phyloP scores from a whole-genome alignment of 2,113 vertebrate species.

The Nothocercus julius region DNA sequence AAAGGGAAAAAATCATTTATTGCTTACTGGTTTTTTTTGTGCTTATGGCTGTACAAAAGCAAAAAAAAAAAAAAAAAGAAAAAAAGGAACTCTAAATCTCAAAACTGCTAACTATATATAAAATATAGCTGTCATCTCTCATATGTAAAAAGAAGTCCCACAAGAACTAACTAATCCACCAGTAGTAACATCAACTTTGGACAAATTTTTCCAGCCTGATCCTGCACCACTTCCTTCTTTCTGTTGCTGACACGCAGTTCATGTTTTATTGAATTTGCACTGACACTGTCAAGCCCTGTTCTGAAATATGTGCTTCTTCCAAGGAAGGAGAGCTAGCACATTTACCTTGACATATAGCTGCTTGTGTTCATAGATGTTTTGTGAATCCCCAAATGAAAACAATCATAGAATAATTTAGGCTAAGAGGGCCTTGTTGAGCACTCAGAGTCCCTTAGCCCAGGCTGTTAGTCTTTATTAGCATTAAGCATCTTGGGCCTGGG shows the following conservation, averaged over 20 bases:
- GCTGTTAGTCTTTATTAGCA: not conserved
- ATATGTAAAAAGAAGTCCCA: not conserved
- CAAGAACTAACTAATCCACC: not conserved
- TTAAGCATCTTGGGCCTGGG: not conserved
- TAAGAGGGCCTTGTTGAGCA: not conserved
- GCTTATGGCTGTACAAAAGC: not conserved
- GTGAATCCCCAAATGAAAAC: not conserved
- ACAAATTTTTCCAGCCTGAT: not conserved
- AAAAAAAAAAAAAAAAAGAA: not conserved
- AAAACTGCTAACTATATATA: not conserved
- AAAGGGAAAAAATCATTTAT: not conserved
- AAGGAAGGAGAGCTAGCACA: not conserved
- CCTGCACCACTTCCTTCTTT: not conserved
- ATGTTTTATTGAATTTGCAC: not conserved
- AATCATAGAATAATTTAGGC: not conserved
- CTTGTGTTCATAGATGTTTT: not conserved
- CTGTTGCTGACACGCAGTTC: not conserved
- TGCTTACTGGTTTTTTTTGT: not conserved
- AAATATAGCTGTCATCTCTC: not conserved
- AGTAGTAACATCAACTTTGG: not conserved
- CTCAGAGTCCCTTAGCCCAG: not conserved
- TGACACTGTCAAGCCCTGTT: not conserved
- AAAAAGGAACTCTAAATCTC: not conserved
- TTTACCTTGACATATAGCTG: not conserved
- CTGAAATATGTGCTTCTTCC: not conserved